Evolutionary conservation across 2,888 invertebrate species (phyloP).

Genomic region (Platerodrilus igneus): DNA sequence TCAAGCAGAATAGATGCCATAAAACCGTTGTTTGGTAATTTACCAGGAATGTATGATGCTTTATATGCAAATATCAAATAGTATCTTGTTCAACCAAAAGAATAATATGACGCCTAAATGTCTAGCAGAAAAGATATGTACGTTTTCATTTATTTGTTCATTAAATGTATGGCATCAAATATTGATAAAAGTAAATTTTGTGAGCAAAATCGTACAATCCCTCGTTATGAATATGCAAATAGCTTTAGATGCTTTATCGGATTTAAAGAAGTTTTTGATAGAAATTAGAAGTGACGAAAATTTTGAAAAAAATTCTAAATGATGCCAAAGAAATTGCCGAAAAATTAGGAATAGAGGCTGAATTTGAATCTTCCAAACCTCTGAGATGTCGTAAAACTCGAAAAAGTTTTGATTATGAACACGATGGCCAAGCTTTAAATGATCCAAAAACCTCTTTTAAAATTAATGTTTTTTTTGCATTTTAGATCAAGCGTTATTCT

Average conservation of each 20-base stretch:
- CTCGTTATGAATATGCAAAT: conserved; percentile 27
- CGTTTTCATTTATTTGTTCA: conserved; percentile 8
- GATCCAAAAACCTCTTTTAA: conserved; percentile 24
- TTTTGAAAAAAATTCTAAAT: conserved; percentile 20
- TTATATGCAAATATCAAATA: too few relatives aligned
- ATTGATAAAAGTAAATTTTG: conserved; percentile 27
- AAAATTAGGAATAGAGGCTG: conserved; percentile 27
- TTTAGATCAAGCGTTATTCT: conserved; percentile 27
- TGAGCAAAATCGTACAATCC: conserved; percentile 23
- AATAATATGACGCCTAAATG: conserved; percentile 16
- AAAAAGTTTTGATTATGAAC: conserved; percentile 26
- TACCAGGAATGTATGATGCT: background rate
- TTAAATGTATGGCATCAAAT: conserved; percentile 22
- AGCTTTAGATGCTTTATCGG: conserved; percentile 26
- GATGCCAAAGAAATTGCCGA: conserved; percentile 16
- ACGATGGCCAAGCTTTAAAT: conserved; percentile 14
- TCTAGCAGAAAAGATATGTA: conserved; percentile 17
- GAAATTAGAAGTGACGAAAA: conserved; percentile 23
- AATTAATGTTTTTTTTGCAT: too few relatives aligned
- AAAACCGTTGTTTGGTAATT: background rate
- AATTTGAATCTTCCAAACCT: conserved; percentile 25
- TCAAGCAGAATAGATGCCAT: background rate
- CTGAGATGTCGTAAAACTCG: conserved; percentile 24
- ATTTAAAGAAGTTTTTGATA: conserved; percentile 25
- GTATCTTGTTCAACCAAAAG: conserved; percentile 1